Evolutionary conservation across 2,113 vertebrate species (phyloP).

Genomic region (Toxotes jaculatrix): DNA sequence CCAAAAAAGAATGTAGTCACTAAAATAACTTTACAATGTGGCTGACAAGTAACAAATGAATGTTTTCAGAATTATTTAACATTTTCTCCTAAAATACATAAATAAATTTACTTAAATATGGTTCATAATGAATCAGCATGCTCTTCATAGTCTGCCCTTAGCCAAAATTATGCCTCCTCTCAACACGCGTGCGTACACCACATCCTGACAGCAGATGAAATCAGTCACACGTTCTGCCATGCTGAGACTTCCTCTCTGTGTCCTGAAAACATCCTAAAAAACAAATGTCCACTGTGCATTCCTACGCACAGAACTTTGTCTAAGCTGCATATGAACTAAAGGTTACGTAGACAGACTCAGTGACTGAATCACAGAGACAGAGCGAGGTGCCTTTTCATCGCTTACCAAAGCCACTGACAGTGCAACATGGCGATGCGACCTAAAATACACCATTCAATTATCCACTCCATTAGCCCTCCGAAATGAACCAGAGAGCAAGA

Average conservation of each 20-base stretch:
- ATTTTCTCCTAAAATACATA: constrained; percentile 52
- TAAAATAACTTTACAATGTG: constrained; percentile 21
- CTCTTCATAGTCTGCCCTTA: constrained; percentile 10
- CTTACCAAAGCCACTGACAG: constrained; percentile 50
- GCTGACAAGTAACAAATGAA: constrained; percentile 6
- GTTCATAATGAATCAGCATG: constrained; percentile 25
- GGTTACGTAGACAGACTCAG: constrained; percentile 4
- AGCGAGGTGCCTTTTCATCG: constrained; percentile 21
- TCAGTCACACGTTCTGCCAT: constrained; percentile 20
- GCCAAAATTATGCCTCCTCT: constrained; percentile 25
- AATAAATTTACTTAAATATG: constrained; percentile 28
- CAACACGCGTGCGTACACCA: not conserved
- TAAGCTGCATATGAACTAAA: constrained; percentile 4
- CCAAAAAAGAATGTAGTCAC: not conserved
- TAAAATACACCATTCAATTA: constrained; percentile 71
- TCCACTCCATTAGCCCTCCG: constrained; percentile 63
- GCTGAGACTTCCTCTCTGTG: constrained; percentile 16
- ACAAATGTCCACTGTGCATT: constrained; percentile 50
- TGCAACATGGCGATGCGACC: constrained; percentile 40
- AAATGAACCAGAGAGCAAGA: constrained; percentile 47
- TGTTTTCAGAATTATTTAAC: constrained; percentile 43
- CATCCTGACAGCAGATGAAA: not conserved
- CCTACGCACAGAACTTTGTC: not conserved
- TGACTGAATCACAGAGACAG: constrained; percentile 7
- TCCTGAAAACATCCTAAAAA: constrained; percentile 53